Percentiles rank a stretch among this genome's conserved stretches.
Evolutionary conservation across 2,888 invertebrate species (phyloP).

Genomic region (Folsomia candida): DNA sequence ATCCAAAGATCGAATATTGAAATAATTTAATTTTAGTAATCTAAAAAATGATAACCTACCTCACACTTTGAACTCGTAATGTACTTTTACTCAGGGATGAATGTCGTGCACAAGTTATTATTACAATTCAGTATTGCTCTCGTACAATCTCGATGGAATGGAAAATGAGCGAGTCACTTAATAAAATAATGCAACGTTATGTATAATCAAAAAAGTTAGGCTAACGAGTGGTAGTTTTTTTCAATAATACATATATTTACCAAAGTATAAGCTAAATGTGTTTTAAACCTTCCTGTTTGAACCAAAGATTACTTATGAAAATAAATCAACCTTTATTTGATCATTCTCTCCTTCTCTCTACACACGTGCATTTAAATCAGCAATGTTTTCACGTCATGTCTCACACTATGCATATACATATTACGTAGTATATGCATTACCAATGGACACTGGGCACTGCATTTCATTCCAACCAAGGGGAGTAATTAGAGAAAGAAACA

Average conservation of each 20-base stretch:
- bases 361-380: too few species aligned
- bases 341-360: too few species aligned
- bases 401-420: too few species aligned
- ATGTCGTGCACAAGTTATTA: background rate
- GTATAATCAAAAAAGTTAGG: too few species aligned
- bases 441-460: too few species aligned
- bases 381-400: too few species aligned
- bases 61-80: background rate
- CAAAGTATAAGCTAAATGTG: too few species aligned
- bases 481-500: constrained; percentile 8
- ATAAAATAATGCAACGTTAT: background rate
- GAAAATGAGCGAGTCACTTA: background rate
- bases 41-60: background rate
- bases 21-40: background rate
- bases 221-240: too few species aligned
- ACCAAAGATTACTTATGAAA: background rate
- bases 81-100: background rate
- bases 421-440: too few species aligned
- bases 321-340: too few species aligned
- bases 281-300: background rate
- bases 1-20: background rate
- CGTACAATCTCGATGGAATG: background rate
- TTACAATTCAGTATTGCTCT: background rate
- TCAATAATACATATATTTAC: too few species aligned
- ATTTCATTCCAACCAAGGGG: too few species aligned